Evolutionary conservation across 2,888 invertebrate genomes (phyloP).

Genomic region (Gasteruption jaculator): DNA sequence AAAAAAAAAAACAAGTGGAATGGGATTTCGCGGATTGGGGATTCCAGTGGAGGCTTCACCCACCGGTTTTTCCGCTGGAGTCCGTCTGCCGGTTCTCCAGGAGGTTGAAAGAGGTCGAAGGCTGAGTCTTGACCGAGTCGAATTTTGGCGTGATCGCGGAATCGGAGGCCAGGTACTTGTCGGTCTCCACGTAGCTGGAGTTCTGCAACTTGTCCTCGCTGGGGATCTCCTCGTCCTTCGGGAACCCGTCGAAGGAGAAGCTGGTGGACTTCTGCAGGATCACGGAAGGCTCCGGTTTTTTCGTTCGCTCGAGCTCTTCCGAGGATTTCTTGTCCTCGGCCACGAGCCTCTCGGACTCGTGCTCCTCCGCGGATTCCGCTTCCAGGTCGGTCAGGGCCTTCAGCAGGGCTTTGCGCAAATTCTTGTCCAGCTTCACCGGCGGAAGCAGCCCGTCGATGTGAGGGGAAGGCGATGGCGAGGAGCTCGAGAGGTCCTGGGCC

Average conservation of each 20-base stretch:
- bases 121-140: too few species aligned
- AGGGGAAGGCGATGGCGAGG: slow-evolving; percentile 1
- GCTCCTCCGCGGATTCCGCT: slow-evolving; percentile 56
- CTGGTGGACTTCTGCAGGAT: slow-evolving; percentile 28
- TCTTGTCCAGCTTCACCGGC: slow-evolving; percentile 66
- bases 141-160: too few species aligned
- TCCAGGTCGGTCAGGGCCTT: slow-evolving; percentile 75
- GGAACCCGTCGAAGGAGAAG: slow-evolving; percentile 39
- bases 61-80: too few species aligned
- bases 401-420: slow-evolving; percentile 69
- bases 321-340: slow-evolving; percentile 49
- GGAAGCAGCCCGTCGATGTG: slow-evolving; percentile 43
- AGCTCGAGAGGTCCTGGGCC: not conserved
- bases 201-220: slow-evolving; percentile 48
- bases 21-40: too few species aligned
- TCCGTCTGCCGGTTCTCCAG: too few species aligned
- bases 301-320: slow-evolving; percentile 25
- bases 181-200: slow-evolving; percentile 40
- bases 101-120: too few species aligned
- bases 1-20: too few species aligned
- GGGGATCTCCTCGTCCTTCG: slow-evolving; percentile 37
- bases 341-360: slow-evolving; percentile 31
- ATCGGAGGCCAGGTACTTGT: slow-evolving; percentile 32
- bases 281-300: slow-evolving; percentile 30
- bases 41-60: too few species aligned